Base-by-base conservation (phyloP, 2,113 vertebrate genomes). In the Platysteira castanea region DNA sequence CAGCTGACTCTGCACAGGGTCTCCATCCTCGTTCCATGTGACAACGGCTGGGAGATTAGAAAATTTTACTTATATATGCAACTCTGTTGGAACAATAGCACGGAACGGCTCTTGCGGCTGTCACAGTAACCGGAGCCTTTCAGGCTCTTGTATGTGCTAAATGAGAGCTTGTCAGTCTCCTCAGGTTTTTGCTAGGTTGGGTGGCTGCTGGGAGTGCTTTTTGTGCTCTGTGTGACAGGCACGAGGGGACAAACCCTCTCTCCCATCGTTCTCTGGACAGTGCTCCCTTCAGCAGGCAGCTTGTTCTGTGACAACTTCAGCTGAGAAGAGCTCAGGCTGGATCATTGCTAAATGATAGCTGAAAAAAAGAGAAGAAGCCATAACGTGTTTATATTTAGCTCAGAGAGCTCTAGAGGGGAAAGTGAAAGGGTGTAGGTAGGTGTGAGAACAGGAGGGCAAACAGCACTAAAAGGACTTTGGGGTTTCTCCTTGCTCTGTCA, bases 1-100 rank as follows among this genome's bases (percentile, higher is more conserved):
- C 93, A 89, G 44, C 90, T 65, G 88, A 60, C 79, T 84, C 92
- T 69, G 75, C 73, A 26, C 81, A 63, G 76, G 74, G 67, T 68
- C 59, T 84, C 79, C 71, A 11, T 70, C 74, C 70, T 75, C 53
- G 4, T 74, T 37, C 69, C 59, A 0, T 20, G 39, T 71, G 76
- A 31, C 84, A 77, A 3, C 2, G 2, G 30, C 9, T 56, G 75
- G 42, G 57, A 60, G 84, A 91, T 59, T 0, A 50, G 54, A 49
- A 86, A 39, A 35, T 91, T 81, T 76, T 31, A 9, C 79, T 90
- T 63, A 18, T 0, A 10, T 28, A 6, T 57, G 90, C 24, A 39
- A 46, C 9, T 2, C 49, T 3, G 37, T 59, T 67, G n/a, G 52
- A 41, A 69, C 57, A 68, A 59, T 33, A 83, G 87, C 42, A 1